Percentiles rank a stretch among this genome's conserved stretches.
Conservation (phyloP, 1,140 invertebrate species). For the Anagrus nilaparvatae region DNA sequence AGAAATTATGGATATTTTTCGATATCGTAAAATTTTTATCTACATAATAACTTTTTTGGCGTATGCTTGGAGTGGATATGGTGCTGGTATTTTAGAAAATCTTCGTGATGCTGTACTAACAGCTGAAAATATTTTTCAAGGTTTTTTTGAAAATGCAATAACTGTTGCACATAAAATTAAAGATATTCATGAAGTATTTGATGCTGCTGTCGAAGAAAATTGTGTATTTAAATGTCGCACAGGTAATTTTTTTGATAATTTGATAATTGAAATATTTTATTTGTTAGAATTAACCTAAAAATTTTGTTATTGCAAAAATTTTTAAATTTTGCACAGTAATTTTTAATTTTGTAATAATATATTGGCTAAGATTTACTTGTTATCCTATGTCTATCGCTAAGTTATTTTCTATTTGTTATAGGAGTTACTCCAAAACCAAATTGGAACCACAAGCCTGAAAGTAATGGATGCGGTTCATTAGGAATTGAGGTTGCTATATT, state of each 20-base stretch:
- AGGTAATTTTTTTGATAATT: slow-evolving; percentile 40
- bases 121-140: slow-evolving; percentile 65
- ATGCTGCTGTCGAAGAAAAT: slow-evolving; percentile 73
- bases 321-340: too few relatives aligned
- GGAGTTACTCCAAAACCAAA: slow-evolving; percentile 56
- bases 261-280: slow-evolving; percentile 2
- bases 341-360: too few relatives aligned
- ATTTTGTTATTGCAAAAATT: not conserved
- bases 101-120: slow-evolving; percentile 67
- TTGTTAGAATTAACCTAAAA: too few relatives aligned
- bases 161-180: slow-evolving; percentile 66
- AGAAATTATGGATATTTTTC: slow-evolving; percentile 29
- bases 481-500: slow-evolving; percentile 36
- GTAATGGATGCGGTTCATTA: slow-evolving; percentile 75
- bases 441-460: slow-evolving; percentile 57
- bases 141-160: slow-evolving; percentile 62
- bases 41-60: slow-evolving; percentile 64
- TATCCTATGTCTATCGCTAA: too few relatives aligned
- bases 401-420: slow-evolving; percentile 37
- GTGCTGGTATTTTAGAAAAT: slow-evolving; percentile 60
- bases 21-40: slow-evolving; percentile 61
- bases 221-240: slow-evolving; percentile 65
- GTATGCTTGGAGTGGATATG: slow-evolving; percentile 70
- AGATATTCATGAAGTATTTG: slow-evolving; percentile 68
- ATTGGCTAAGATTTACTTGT: too few relatives aligned